Evolutionary conservation across 1,140 invertebrate genomes (phyloP).

Genomic region (Drosophila littoralis): DNA sequence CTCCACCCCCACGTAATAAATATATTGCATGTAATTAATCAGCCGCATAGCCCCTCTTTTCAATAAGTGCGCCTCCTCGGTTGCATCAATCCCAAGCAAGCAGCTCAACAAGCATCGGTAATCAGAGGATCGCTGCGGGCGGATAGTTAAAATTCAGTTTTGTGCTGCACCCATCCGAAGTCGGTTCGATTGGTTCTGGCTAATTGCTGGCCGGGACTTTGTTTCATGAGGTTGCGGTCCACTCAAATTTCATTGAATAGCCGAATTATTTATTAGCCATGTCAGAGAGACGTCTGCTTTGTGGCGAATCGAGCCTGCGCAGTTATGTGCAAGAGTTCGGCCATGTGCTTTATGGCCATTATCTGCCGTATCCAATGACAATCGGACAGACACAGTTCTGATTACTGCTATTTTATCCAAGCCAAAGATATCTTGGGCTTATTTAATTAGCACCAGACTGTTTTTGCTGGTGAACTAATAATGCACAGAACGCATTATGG

Average conservation of each 20-base stretch:
- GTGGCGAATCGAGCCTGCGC: neutral
- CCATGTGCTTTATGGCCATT: slow-evolving; percentile 64
- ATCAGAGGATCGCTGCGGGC: slow-evolving; percentile 48
- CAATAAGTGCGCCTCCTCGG: slow-evolving; percentile 29
- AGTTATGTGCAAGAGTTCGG: slow-evolving; percentile 18
- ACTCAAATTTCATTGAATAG: slow-evolving; percentile 40
- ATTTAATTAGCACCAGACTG: slow-evolving; percentile 9
- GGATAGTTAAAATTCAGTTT: slow-evolving; percentile 45
- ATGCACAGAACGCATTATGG: slow-evolving; percentile 1
- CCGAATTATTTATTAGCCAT: slow-evolving; percentile 39
- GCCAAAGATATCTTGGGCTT: neutral
- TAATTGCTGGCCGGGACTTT: slow-evolving; percentile 33
- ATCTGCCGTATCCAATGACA: slow-evolving; percentile 6
- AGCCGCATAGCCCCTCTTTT: slow-evolving; percentile 35
- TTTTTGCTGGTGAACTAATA: neutral
- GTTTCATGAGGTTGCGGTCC: slow-evolving; percentile 22
- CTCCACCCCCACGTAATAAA: slow-evolving; percentile 29
- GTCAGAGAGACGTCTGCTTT: slow-evolving; percentile 15
- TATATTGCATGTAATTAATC: slow-evolving; percentile 79
- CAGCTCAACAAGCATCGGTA: slow-evolving; percentile 32
- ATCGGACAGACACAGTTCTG: neutral
- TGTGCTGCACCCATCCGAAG: slow-evolving; percentile 1
- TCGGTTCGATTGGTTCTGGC: slow-evolving; percentile 25
- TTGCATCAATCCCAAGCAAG: slow-evolving; percentile 45
- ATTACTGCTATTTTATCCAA: slow-evolving; percentile 1